Percentiles rank a stretch among this genome's conserved stretches.
These are phyloP conservation scores for Phalacrocorax carbo DNA, from an alignment of 2,113 vertebrate species.

Conservation along the genomic window DNA sequence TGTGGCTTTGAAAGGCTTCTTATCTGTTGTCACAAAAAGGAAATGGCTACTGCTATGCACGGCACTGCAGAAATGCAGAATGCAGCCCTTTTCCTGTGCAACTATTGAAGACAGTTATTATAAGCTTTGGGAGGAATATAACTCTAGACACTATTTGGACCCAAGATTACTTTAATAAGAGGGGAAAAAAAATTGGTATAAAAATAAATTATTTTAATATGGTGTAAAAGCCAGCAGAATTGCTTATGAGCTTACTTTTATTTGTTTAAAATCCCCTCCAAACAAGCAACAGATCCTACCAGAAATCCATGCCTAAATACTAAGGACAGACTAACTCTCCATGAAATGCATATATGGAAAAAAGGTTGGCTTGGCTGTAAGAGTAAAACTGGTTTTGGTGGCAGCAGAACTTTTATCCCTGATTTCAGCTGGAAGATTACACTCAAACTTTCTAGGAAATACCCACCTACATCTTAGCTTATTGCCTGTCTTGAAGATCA, in stretches of 20 bases:
- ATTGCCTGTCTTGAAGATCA: background rate
- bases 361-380: background rate
- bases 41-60: background rate
- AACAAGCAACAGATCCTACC: background rate
- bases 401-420: background rate
- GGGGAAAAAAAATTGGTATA: background rate
- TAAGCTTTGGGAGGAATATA: background rate
- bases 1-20: conserved; percentile 32
- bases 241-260: background rate
- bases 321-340: background rate
- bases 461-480: background rate
- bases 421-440: background rate
- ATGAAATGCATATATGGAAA: background rate
- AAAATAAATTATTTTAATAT: background rate
- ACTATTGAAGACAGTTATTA: background rate
- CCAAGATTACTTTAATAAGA: background rate
- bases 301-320: background rate
- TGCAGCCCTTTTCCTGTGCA: background rate
- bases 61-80: conserved; percentile 14
- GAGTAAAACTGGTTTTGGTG: background rate
- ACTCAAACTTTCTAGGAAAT: background rate
- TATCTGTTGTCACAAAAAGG: background rate
- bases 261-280: background rate
- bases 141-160: background rate
- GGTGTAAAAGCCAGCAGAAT: background rate